These are phyloP conservation scores for Rhingia rostrata DNA, from an alignment of 2,888 invertebrate species.

Conservation along the genomic window DNA sequence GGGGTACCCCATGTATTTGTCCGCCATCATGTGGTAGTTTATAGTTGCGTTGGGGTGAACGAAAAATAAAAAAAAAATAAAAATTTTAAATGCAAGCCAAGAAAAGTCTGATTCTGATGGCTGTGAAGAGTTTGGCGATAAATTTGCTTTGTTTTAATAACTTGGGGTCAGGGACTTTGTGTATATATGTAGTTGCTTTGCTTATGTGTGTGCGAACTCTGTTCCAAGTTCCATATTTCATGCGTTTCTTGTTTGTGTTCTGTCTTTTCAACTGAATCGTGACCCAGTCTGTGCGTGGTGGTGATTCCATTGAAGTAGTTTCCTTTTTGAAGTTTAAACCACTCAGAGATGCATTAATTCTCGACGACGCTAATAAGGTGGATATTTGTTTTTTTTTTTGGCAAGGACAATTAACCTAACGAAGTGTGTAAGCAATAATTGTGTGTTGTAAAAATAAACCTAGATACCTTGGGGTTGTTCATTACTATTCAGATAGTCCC, in stretches of 20 bases:
- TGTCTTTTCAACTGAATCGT: slow-evolving; percentile 57
- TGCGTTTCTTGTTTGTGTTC: not conserved
- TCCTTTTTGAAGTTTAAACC: slow-evolving; percentile 28
- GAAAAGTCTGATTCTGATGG: slow-evolving; percentile 56
- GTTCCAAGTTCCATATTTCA: slow-evolving; percentile 14
- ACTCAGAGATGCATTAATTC: slow-evolving; percentile 5
- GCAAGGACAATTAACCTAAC: not conserved
- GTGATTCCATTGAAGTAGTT: slow-evolving; percentile 20
- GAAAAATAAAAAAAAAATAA: slow-evolving; percentile 10
- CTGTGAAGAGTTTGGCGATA: slow-evolving; percentile 47
- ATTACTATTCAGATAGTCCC: no score
- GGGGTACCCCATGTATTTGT: slow-evolving; percentile 13
- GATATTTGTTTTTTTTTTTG: not conserved
- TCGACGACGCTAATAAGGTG: not conserved
- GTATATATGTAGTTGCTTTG: slow-evolving; percentile 8
- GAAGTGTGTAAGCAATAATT: not conserved
- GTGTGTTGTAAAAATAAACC: not conserved
- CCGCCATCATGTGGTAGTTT: slow-evolving; percentile 3
- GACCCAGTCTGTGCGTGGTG: slow-evolving; percentile 70
- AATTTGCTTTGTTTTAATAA: slow-evolving; percentile 69
- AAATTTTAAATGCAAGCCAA: slow-evolving; percentile 43
- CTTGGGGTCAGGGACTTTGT: slow-evolving; percentile 71
- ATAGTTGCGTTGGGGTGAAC: slow-evolving; percentile 35
- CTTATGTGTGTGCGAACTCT: slow-evolving; percentile 16
- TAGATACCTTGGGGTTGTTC: not conserved